Conservation (phyloP, 1,140 invertebrate genomes). For the Polypedilum pembai region DNA sequence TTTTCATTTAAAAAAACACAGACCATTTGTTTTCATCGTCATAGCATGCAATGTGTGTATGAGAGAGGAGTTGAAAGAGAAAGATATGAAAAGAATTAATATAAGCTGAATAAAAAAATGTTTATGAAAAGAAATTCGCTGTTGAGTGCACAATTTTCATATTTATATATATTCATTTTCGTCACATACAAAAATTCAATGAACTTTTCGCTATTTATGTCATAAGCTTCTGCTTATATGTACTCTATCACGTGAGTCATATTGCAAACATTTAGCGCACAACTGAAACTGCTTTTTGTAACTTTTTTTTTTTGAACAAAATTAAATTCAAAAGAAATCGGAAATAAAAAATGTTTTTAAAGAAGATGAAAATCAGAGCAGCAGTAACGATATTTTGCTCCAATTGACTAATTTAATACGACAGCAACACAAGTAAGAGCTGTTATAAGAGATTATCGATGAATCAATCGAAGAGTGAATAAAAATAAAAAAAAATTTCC, state of each 20-base stretch:
- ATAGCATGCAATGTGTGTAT: not conserved
- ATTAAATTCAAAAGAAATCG: too few species aligned
- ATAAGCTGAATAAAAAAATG: not conserved
- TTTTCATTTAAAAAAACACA: not conserved
- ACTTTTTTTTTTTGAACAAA: too few species aligned
- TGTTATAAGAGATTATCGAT: too few species aligned
- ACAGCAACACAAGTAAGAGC: too few species aligned
- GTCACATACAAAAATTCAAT: constrained; percentile 9
- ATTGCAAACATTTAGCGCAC: not conserved
- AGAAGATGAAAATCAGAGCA: too few species aligned
- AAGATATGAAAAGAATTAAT: not conserved
- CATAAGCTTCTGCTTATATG: not conserved
- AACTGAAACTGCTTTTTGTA: too few species aligned
- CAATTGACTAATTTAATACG: too few species aligned
- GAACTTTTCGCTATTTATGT: constrained; percentile 20
- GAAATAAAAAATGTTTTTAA: too few species aligned
- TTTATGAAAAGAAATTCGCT: not conserved
- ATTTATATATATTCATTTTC: not conserved
- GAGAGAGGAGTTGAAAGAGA: not conserved
- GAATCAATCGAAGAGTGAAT: too few species aligned
- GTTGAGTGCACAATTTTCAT: not conserved
- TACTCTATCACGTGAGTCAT: not conserved
- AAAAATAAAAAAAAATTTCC: too few species aligned
- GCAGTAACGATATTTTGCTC: too few species aligned
- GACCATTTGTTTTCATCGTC: not conserved